A percentile compares a stretch with the other conserved stretches of the same genome.
These are phyloP conservation scores for Scolopax rusticola DNA, from an alignment of 2,797 vertebrate species.

Conservation along the genomic window DNA sequence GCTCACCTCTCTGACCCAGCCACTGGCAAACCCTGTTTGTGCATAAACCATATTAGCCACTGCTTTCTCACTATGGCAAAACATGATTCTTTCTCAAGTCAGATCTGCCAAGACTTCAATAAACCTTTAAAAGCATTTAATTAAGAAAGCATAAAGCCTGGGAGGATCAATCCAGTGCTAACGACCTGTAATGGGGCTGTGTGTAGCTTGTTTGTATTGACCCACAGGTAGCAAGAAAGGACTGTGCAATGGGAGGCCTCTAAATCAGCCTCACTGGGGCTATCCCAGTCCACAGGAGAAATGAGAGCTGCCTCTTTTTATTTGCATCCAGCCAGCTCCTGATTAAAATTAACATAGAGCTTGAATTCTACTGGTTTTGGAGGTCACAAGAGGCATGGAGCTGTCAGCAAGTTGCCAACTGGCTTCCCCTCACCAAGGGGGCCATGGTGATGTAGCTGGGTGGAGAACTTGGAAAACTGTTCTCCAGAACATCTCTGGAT, in stretches of 20 bases:
- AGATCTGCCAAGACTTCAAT: not conserved
- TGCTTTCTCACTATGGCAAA: not conserved
- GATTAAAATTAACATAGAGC: not conserved
- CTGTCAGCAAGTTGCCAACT: not conserved
- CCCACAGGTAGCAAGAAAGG: not conserved
- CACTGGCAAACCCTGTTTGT: not conserved
- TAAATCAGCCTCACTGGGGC: not conserved
- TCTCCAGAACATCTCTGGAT: too few relatives aligned
- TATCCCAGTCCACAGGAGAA: not conserved
- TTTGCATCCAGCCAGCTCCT: not conserved
- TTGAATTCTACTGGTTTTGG: rapidly evolving
- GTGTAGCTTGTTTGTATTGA: not conserved
- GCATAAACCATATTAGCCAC: not conserved
- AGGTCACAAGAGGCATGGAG: not conserved
- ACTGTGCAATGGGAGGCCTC: not conserved
- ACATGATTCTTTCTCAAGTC: not conserved
- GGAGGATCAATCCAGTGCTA: not conserved
- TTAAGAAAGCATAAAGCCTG: not conserved
- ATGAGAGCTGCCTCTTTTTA: not conserved
- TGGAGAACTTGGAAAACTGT: not conserved
- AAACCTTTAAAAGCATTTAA: not conserved
- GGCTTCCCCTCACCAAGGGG: not conserved
- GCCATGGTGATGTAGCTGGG: too few relatives aligned
- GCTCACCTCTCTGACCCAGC: rapidly evolving
- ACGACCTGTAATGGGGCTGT: not conserved